Percentiles rank a stretch among this genome's conserved stretches.
Conservation (phyloP, 1,140 invertebrate genomes). For the Drosophila melanica region DNA sequence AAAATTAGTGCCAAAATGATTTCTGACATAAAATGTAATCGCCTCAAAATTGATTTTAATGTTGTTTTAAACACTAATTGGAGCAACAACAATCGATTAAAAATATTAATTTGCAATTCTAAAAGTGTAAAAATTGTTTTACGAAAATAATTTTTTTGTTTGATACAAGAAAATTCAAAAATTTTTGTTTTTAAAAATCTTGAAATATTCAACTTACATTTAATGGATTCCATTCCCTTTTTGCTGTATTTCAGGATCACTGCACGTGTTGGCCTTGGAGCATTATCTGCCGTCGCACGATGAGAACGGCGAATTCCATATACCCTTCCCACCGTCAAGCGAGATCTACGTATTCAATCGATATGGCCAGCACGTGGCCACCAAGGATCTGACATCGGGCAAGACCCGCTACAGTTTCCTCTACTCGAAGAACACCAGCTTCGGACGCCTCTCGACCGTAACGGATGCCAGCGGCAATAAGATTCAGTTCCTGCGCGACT, state of each 20-base stretch:
- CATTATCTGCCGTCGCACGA: constrained; percentile 95
- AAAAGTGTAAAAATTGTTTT: no score
- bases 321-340: constrained; percentile 94
- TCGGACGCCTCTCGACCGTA: constrained; percentile 96
- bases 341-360: constrained; percentile 97
- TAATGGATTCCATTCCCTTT: not conserved
- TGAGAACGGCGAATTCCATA: constrained; percentile 95
- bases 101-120: no score
- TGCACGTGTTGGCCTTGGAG: constrained; percentile 94
- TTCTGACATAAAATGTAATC: no score
- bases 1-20: no score
- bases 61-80: no score
- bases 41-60: no score
- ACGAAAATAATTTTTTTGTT: no score
- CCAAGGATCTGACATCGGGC: constrained; percentile 95
- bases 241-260: constrained; percentile 85
- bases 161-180: no score
- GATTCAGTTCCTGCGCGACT: constrained; percentile 95
- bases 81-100: no score
- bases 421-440: constrained; percentile 98
- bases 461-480: constrained; percentile 97
- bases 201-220: no score
- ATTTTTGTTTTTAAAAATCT: no score
- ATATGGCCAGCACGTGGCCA: constrained; percentile 97
- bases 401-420: constrained; percentile 97